Conservation (phyloP, 2,113 vertebrate species). For the Heliornis fulica region DNA sequence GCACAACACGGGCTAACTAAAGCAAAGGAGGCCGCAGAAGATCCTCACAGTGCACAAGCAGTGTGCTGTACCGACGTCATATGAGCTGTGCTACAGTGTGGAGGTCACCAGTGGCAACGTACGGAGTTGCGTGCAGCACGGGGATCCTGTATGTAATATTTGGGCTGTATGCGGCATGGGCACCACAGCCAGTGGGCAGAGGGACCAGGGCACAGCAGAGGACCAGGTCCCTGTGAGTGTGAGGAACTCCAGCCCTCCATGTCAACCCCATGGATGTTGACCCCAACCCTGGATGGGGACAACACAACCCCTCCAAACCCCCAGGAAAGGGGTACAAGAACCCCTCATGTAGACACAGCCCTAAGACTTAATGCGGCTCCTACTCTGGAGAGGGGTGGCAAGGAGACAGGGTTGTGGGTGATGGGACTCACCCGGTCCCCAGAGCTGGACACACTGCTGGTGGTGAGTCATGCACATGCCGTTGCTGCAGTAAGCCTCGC, state of each 20-base stretch:
- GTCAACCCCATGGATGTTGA: accelerated
- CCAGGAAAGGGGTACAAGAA: accelerated
- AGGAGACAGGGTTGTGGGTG: not conserved
- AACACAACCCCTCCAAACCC: not conserved
- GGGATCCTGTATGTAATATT: not conserved
- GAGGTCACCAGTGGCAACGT: not conserved
- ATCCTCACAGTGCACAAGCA: not conserved
- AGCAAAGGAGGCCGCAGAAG: not conserved
- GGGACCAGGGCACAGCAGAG: not conserved
- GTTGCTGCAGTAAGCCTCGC: constrained; percentile 84
- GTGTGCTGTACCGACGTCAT: too few species aligned
- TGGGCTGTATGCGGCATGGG: not conserved
- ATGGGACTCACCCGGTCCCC: constrained; percentile 84
- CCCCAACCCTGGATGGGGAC: not conserved
- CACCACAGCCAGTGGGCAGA: not conserved
- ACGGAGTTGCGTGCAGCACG: not conserved
- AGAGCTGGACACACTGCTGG: constrained; percentile 90
- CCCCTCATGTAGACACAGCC: accelerated
- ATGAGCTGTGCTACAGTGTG: not conserved
- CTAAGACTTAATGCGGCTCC: accelerated
- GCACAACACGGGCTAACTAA: not conserved
- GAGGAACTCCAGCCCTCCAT: not conserved
- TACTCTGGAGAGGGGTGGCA: accelerated
- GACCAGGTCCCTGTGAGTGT: not conserved
- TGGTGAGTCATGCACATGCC: constrained; percentile 92